Conservation (phyloP, 2,888 invertebrate genomes). For the Himalopsyche tibetana region DNA sequence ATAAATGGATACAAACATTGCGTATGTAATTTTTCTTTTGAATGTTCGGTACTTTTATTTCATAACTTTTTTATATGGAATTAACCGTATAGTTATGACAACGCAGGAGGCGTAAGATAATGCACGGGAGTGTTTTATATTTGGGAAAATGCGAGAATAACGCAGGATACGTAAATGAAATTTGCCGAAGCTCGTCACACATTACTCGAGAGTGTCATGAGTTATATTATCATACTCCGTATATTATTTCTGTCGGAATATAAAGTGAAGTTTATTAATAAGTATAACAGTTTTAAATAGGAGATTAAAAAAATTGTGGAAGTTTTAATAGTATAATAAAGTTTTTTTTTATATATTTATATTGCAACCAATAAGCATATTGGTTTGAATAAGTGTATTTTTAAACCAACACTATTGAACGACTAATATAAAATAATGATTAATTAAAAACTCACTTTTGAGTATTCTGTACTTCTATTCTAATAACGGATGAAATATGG, state of each 20-base stretch:
- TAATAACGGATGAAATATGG: too few relatives aligned
- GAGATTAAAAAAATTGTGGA: background rate
- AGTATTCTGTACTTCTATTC: too few relatives aligned
- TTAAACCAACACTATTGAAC: too few relatives aligned
- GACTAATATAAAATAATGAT: too few relatives aligned
- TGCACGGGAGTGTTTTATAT: background rate
- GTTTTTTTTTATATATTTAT: too few relatives aligned
- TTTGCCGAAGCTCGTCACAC: background rate
- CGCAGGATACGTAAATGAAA: background rate
- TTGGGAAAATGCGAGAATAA: constrained; percentile 29
- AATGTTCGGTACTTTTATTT: background rate
- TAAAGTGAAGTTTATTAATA: background rate
- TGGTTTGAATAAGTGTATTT: too few relatives aligned
- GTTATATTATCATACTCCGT: constrained; percentile 16
- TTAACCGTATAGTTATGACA: background rate
- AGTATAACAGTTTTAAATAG: background rate
- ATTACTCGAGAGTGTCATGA: constrained; percentile 6
- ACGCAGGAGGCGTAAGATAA: background rate
- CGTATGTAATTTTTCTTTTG: too few relatives aligned
- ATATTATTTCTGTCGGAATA: background rate
- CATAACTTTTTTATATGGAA: background rate
- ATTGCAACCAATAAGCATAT: too few relatives aligned
- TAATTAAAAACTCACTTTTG: too few relatives aligned
- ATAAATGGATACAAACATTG: too few relatives aligned
- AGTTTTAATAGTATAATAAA: too few relatives aligned